These are phyloP conservation scores for Oreochromis grahami DNA, from an alignment of 2,797 vertebrate genomes.

Conservation along the genomic window DNA sequence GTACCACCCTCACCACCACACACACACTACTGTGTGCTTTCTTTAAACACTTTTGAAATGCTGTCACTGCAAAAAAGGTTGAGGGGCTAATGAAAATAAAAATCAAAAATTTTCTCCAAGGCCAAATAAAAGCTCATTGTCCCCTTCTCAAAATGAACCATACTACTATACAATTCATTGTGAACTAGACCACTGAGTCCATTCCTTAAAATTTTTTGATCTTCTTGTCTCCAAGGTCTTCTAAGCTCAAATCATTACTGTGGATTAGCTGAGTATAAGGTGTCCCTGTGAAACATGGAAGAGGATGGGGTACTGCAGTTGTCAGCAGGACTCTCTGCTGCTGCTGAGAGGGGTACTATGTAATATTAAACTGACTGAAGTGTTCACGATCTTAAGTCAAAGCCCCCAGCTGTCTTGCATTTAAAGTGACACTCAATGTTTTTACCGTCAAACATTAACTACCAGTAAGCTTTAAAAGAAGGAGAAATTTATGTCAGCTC, in stretches of 20 bases:
- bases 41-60: slow-evolving; percentile 11
- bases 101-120: background rate
- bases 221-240: slow-evolving; percentile 1
- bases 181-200: background rate
- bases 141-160: background rate
- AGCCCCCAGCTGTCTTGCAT: background rate
- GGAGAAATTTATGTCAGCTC: background rate
- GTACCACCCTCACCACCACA: background rate
- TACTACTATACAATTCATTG: background rate
- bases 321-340: background rate
- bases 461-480: background rate
- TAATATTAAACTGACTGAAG: background rate
- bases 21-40: background rate
- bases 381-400: background rate
- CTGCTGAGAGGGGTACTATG: background rate
- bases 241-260: slow-evolving; percentile 14
- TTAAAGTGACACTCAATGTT: background rate
- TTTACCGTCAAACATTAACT: background rate
- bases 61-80: slow-evolving; percentile 11
- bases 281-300: background rate
- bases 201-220: background rate
- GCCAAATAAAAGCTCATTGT: background rate
- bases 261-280: background rate
- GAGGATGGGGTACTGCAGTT: background rate
- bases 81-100: slow-evolving; percentile 4